phyloP scores from a whole-genome alignment of 1,140 invertebrate species.

The Drosophila ogumai region DNA sequence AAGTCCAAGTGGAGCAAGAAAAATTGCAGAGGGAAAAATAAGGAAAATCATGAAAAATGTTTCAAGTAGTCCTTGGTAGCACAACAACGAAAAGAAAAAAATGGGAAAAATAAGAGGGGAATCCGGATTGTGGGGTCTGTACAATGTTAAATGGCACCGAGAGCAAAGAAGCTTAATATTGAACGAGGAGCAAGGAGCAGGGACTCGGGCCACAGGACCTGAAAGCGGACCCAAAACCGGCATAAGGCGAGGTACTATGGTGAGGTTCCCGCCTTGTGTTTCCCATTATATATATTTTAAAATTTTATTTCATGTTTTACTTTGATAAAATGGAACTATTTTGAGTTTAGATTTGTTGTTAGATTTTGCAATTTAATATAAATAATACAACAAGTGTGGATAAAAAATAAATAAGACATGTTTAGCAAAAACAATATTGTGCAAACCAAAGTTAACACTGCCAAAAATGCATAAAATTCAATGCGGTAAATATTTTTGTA shows the following conservation, averaged over 20 bases:
- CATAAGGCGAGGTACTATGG: conserved; percentile 3
- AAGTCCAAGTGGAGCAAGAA: conserved; percentile 18
- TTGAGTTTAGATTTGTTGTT: no score
- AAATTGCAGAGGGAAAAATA: conserved; percentile 12
- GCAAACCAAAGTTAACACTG: no score
- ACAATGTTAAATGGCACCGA: conserved; percentile 60
- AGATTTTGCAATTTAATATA: no score
- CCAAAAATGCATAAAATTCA: no score
- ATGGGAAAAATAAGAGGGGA: background rate
- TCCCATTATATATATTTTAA: background rate
- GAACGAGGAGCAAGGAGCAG: conserved; percentile 1
- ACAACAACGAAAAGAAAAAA: conserved; percentile 18
- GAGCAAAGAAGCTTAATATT: conserved; percentile 31
- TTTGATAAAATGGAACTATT: background rate
- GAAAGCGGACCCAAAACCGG: background rate
- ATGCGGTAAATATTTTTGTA: no score
- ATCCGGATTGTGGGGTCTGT: background rate
- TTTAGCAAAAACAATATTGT: no score
- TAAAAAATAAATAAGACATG: no score
- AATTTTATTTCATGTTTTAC: background rate
- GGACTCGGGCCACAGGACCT: background rate
- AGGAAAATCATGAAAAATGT: conserved; percentile 57
- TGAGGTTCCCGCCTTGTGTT: no score
- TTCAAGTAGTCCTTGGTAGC: conserved; percentile 58
- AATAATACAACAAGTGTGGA: no score